Base-by-base conservation (phyloP, 2,113 vertebrate species). In the Hiodon alosoides region DNA sequence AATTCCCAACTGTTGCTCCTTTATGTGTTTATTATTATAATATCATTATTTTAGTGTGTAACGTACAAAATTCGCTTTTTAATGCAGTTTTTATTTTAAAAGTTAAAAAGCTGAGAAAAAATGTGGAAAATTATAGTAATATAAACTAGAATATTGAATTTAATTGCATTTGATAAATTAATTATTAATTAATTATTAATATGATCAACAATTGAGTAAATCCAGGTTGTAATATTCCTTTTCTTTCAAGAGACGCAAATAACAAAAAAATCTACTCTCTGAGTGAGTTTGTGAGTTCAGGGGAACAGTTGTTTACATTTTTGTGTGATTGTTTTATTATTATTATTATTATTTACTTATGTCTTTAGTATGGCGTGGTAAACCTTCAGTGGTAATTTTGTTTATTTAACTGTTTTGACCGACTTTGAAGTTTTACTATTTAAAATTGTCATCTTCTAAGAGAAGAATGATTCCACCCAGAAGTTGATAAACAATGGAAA, bases 401-500 rank as follows among this genome's bases (percentile, higher is more conserved):
- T 11, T 61, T 72, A 58, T 59, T 71, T 54, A 60, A 48, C 13
- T 4, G 48, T 48, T 59, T 72, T 51, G 16, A 16, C 58, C 31
- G 48, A 62, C 80, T 87, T 75, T 73, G 67, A 71, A 76, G 17
- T 17, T 17, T 4, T 31, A 52, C 9, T 48, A 13, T 9, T 70
- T 13, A 50, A 52, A 31, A 58, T 53, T 54, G 10, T 65, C 54
- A 4, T 57, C n/a, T 65, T 48, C 50, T 31, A 62, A 66, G 13
- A 5, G 48, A 52, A 47, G 14, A 13, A 50, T 62, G 67, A 46
- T 77, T 67, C 48, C 47, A 53, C 62, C 46, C 69, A 84, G 81
- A 88, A 85, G 82, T 71, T 68, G 46, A 70, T 78, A 92, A 83
- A 95, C 93, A 94, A 95, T 94, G 89, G 79, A 76, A 83, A 83